Evolutionary conservation across 2,113 vertebrate genomes (phyloP), one percentile per base, ranked within the genome.

Genomic region (Silurus meridionalis): DNA sequence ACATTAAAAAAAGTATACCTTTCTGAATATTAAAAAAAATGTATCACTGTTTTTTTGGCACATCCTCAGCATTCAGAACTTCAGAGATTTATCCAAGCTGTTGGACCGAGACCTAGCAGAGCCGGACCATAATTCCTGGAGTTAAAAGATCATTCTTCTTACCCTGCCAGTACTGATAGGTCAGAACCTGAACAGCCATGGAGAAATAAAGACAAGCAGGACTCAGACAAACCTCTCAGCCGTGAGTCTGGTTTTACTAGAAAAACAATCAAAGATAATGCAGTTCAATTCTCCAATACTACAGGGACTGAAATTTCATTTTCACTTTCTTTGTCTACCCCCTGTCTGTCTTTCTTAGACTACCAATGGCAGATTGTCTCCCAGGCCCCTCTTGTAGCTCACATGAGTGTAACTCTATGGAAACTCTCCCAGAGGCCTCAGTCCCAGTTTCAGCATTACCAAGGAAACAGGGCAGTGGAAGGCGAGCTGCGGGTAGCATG

Each of bases 51-150:
- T 64, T 55, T 55, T 9, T 23, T 17, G 25, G 4, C 25, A 21
- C 55, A 37, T 78, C 52, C 85, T 72, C 90, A 97, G 97, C 80
- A 94, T 94, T 88, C 87, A 93, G 86, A 95, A 91, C 80, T 88
- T 94, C 66, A 95, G 94, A 83, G 94, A 95, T 23, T 90, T 95
- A 72, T 95, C 96, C 0, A 92, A 91, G 83, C 90, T 83, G 0
- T 55, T 93, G 75, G 88, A 89, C 23, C 5, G 58, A 5, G 83
- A 55, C 8, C 74, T 86, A 25, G 86, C 28, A 21, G 83, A 91
- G 6, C 88, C 84, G 83, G 77, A 21, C 1, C 60, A 86, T 0
- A 5, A 19, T 1, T 80, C 13, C 37, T 79, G 75, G 28, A 55
- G 10, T 57, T 48, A 3, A 88, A 84, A 83, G 89, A 90, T 14